A percentile compares a stretch with the other conserved stretches of the same genome.
Evolutionary conservation across 2,888 invertebrate species (phyloP).

Genomic region (Watsonalla cultraria): DNA sequence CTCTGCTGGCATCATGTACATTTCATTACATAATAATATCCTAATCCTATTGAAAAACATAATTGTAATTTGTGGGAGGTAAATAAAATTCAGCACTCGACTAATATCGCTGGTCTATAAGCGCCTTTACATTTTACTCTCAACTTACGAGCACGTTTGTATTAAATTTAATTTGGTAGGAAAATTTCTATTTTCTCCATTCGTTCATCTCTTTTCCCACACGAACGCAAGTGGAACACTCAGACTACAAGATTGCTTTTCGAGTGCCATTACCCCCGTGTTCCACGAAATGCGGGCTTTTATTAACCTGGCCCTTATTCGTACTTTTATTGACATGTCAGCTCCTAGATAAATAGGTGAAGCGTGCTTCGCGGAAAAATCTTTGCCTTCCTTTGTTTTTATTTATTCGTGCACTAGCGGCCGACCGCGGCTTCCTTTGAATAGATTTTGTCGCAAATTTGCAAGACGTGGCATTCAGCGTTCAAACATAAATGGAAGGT

Average conservation of each 20-base stretch:
- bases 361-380: neutral
- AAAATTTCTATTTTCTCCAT: constrained; percentile 8
- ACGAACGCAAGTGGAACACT: constrained; percentile 43
- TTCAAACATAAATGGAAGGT: no score
- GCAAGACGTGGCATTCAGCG: no score
- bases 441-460: no score
- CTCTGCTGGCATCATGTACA: no score
- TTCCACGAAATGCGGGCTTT: constrained; percentile 57
- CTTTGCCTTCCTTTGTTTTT: neutral
- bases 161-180: neutral
- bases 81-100: no score
- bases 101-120: no score
- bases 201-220: constrained; percentile 18
- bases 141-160: neutral
- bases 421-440: no score
- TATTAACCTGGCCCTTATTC: constrained; percentile 49
- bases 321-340: constrained; percentile 2
- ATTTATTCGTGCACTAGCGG: neutral
- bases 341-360: neutral
- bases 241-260: constrained; percentile 68
- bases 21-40: no score
- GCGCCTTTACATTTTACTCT: neutral
- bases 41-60: no score
- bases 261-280: constrained; percentile 58
- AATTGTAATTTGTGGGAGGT: no score